phyloP scores from a whole-genome alignment of 1,140 invertebrate species.

The Eufriesea mexicana region DNA sequence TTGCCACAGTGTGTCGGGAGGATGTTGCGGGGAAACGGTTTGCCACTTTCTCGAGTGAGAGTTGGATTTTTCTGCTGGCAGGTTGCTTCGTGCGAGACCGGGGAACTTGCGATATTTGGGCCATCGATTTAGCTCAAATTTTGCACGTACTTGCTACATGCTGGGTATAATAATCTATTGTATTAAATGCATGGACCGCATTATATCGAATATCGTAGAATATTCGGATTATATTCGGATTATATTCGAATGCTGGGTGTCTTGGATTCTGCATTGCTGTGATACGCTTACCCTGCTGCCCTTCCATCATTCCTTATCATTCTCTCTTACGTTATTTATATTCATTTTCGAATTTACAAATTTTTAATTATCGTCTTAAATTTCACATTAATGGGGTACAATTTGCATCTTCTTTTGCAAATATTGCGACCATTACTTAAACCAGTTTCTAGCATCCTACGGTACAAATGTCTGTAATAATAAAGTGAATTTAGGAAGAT shows the following conservation, averaged over 20 bases:
- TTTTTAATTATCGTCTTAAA: too few relatives aligned
- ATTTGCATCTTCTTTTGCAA: too few relatives aligned
- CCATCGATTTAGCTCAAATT: conserved; percentile 2
- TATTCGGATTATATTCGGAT: background rate
- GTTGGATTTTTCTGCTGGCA: background rate
- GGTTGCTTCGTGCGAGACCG: background rate
- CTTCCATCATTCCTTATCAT: background rate
- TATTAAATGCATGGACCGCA: conserved; percentile 2
- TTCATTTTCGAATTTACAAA: too few relatives aligned
- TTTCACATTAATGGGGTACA: too few relatives aligned
- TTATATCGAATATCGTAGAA: conserved; percentile 1
- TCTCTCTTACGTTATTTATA: too few relatives aligned
- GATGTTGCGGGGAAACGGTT: background rate
- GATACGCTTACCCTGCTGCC: background rate
- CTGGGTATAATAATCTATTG: conserved; percentile 18
- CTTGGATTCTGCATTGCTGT: background rate
- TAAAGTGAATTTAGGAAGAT: too few relatives aligned
- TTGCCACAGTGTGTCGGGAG: background rate
- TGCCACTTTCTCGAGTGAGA: background rate
- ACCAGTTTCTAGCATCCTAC: too few relatives aligned
- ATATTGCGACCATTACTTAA: too few relatives aligned
- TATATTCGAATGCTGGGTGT: background rate
- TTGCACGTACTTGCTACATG: background rate
- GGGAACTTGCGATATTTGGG: background rate
- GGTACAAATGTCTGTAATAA: too few relatives aligned